phyloP scores from a whole-genome alignment of 2,113 vertebrate genomes.

The Peromyscus maniculatus region DNA sequence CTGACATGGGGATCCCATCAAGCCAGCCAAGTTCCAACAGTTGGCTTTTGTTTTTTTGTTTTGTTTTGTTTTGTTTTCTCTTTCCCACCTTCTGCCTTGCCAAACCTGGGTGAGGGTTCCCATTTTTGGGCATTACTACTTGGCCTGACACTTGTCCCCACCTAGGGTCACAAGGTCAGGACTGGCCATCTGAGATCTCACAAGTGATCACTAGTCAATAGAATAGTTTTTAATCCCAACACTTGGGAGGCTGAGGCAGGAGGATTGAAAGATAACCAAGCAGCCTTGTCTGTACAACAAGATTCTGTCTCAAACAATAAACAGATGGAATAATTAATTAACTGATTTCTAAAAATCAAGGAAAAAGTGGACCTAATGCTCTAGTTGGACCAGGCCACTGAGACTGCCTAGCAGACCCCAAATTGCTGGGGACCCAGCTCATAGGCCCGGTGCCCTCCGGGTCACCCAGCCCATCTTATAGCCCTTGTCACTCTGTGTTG shows the following conservation, averaged over 20 bases:
- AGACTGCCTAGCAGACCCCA: not conserved
- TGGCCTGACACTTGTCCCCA: not conserved
- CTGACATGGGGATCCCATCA: not conserved
- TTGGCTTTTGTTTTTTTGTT: not conserved
- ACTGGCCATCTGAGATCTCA: not conserved
- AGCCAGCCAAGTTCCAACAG: not conserved
- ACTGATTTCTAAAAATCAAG: not conserved
- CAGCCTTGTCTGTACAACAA: too few relatives aligned
- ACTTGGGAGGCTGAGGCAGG: not conserved
- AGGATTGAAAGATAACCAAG: not conserved
- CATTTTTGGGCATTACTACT: not conserved
- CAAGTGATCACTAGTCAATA: not conserved
- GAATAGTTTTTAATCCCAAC: not conserved
- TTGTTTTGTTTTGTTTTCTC: not conserved
- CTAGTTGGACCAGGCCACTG: not conserved
- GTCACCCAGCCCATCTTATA: not conserved
- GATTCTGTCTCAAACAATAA: not conserved
- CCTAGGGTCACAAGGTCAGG: not conserved
- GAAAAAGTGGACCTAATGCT: not conserved
- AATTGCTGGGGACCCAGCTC: not conserved
- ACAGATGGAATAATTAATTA: not conserved
- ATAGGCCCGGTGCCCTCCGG: not conserved
- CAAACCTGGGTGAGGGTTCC: not conserved
- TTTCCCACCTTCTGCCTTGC: not conserved
- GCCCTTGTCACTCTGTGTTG: not conserved